Evolutionary conservation across 2,797 vertebrate genomes (phyloP), one percentile per base, ranked within the genome.

Genomic region (Balearica regulorum): DNA sequence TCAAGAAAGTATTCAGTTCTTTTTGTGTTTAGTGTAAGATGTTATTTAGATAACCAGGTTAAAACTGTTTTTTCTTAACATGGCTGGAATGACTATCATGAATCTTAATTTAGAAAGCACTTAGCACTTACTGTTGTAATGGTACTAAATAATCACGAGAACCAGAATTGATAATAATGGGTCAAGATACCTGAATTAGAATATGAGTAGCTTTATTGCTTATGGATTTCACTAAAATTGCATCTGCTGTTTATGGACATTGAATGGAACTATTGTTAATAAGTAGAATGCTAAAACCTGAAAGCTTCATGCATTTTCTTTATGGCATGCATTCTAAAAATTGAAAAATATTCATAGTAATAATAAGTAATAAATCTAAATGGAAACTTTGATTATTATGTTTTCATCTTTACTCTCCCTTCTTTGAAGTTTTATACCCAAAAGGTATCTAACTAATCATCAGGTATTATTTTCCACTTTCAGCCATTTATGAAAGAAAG

Each of bases 381-480:
- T 86, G 54, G 58, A 81, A 95, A 93, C 15, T 94, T 83, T 88
- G 79, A 91, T 76, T 85, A 60, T 85, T 88, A 43, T 92, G 69
- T 94, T 96, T 96, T 86, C 62, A 64, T 82, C 82, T 81, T 96
- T 94, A 76, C 54, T 90, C 37, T 90, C 41, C 28, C 37, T 92
- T 84, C 84, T 96, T 94, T 94, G 92, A 92, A 95, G 79, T 87
- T 92, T 93, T 91, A 91, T 96, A 92, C 82, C 93, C 93, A 93
- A 92, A 95, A 94, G 76, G 84, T 96, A 86, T 62, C 91, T 86
- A 96, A 68, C 48, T 80, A 93, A 92, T 95, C 62, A 73, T 87
- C 73, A 68, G 39, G 79, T 90, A 88, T 87, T 93, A 64, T 94
- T 91, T 95, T 96, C 96, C 37, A 93, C 62, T 64, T 95, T 92